Percentiles rank a stretch among this genome's conserved stretches.
Conservation (phyloP, 2,113 vertebrate genomes). For the Siniperca chuatsi region DNA sequence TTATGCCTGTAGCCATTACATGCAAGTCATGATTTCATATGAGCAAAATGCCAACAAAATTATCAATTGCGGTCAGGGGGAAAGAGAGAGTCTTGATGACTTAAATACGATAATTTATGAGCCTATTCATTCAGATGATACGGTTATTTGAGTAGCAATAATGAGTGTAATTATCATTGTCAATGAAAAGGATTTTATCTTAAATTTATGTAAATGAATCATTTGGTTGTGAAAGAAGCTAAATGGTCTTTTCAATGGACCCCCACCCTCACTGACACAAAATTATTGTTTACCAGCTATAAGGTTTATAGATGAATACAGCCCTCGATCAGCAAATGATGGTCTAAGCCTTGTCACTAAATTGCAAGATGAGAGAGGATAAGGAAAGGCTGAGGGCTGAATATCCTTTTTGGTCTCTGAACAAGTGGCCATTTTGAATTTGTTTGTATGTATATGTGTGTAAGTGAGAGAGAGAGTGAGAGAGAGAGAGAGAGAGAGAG, state of each 20-base stretch:
- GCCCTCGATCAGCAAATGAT: constrained; percentile 3
- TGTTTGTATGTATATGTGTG: neutral
- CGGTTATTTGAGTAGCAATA: constrained; percentile 62
- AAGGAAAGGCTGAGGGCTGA: constrained; percentile 1
- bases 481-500: neutral
- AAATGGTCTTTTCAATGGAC: constrained; percentile 56
- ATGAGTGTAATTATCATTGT: constrained; percentile 65
- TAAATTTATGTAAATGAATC: constrained; percentile 66
- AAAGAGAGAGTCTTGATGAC: constrained; percentile 45
- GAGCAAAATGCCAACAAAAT: constrained; percentile 41
- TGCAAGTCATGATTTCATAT: constrained; percentile 47
- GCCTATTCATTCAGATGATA: constrained; percentile 56
- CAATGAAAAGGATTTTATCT: constrained; percentile 66
- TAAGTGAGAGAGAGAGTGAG: neutral
- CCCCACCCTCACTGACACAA: constrained; percentile 23
- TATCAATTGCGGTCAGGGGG: constrained; percentile 30
- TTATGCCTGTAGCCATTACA: constrained; percentile 14
- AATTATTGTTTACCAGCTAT: constrained; percentile 50
- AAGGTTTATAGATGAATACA: constrained; percentile 39
- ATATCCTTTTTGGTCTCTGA: constrained; percentile 1
- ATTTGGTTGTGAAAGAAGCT: constrained; percentile 57
- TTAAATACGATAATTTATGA: constrained; percentile 69
- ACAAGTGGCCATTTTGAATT: constrained; percentile 17
- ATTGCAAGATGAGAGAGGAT: constrained; percentile 27
- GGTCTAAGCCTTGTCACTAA: neutral